A percentile compares a stretch with the other conserved stretches of the same genome.
Evolutionary conservation across 2,888 invertebrate species (phyloP).

Genomic region (Phyllotreta striolata): DNA sequence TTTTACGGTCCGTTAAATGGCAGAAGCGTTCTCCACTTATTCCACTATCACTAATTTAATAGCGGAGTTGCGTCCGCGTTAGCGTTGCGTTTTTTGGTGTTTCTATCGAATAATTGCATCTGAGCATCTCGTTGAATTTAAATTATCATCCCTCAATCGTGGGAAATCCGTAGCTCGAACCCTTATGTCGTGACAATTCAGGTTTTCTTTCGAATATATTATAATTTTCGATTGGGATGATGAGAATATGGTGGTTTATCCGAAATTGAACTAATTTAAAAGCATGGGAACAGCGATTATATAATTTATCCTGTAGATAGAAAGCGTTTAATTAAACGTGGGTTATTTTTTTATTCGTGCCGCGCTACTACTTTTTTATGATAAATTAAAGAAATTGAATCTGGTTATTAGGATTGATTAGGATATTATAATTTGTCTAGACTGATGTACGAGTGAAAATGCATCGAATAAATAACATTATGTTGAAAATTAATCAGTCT

Average conservation of each 20-base stretch:
- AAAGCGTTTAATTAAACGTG: too few relatives aligned
- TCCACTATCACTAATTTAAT: slow-evolving; percentile 41
- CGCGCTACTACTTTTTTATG: too few relatives aligned
- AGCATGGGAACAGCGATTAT: slow-evolving; percentile 29
- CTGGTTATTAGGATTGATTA: too few relatives aligned
- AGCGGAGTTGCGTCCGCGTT: slow-evolving; percentile 32
- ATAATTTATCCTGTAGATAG: neutral
- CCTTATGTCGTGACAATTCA: slow-evolving; percentile 47
- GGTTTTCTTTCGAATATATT: slow-evolving; percentile 48
- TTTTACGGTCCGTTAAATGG: slow-evolving; percentile 41
- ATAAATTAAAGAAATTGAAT: too few relatives aligned
- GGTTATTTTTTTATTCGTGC: too few relatives aligned
- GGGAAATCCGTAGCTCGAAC: slow-evolving; percentile 42
- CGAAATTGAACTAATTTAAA: slow-evolving; percentile 30
- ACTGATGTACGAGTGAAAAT: too few relatives aligned
- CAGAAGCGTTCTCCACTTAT: slow-evolving; percentile 25
- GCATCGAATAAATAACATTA: too few relatives aligned
- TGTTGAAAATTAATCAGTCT: too few relatives aligned
- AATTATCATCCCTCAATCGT: slow-evolving; percentile 44
- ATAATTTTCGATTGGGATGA: slow-evolving; percentile 45
- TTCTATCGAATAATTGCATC: slow-evolving; percentile 46
- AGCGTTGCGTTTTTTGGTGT: slow-evolving; percentile 39
- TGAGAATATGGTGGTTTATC: slow-evolving; percentile 28
- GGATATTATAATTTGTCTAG: too few relatives aligned
- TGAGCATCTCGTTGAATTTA: slow-evolving; percentile 40